Evolutionary conservation across 1,140 invertebrate genomes (phyloP).

Genomic region (Philotrypesis tridentata): DNA sequence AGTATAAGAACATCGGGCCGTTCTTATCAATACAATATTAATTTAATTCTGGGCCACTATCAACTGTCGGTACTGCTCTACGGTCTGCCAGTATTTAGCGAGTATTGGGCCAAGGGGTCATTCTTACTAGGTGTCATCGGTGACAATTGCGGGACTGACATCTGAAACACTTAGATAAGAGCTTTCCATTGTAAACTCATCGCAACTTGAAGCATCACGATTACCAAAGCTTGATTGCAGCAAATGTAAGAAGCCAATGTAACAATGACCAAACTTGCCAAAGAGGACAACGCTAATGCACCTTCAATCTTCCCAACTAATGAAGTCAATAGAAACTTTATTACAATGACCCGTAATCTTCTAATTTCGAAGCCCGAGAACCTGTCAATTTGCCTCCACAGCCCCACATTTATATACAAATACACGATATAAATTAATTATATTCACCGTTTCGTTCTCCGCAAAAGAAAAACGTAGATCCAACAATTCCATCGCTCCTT

Average conservation of each 20-base stretch:
- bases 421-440: conserved; percentile 28
- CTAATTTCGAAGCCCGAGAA: neutral
- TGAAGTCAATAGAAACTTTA: neutral
- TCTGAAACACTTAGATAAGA: conserved; percentile 63
- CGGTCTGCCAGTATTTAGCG: no score
- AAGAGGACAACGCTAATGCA: conserved; percentile 23
- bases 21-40: no score
- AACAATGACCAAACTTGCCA: conserved; percentile 52
- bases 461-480: no score
- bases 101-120: no score
- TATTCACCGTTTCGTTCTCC: no score
- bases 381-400: conserved; percentile 4
- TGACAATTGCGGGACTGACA: conserved; percentile 67
- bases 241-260: conserved; percentile 56
- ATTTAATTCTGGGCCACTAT: no score
- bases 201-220: conserved; percentile 52
- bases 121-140: no score
- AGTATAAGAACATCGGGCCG: no score
- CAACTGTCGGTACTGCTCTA: no score
- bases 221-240: conserved; percentile 51
- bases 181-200: conserved; percentile 56
- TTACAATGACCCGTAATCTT: neutral
- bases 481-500: no score
- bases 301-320: neutral
- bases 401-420: neutral